A percentile compares a stretch with the other conserved stretches of the same genome.
Evolutionary conservation across 2,888 invertebrate species (phyloP).

Genomic region (Patella pellucida): DNA sequence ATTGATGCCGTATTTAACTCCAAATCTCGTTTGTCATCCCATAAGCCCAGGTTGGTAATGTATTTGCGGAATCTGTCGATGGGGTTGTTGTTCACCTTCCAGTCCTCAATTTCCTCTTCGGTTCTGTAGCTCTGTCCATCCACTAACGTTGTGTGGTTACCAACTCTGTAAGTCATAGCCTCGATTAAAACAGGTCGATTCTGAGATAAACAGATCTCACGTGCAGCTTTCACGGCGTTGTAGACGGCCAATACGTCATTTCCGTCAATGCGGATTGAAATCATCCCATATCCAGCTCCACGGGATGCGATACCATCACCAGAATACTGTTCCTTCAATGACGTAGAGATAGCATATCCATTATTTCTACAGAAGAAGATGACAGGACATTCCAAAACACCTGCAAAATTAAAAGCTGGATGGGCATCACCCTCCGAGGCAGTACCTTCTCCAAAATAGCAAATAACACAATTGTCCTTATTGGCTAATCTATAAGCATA

Average conservation of each 20-base stretch:
- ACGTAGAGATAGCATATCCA: slow-evolving; percentile 98
- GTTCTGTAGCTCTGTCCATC: slow-evolving; percentile 94
- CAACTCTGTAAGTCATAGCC: slow-evolving; percentile 96
- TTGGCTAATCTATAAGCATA: slow-evolving; percentile 88
- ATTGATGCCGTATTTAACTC: slow-evolving; percentile 80
- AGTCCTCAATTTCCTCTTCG: slow-evolving; percentile 74
- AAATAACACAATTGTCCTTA: slow-evolving; percentile 75
- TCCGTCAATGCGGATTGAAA: slow-evolving; percentile 92
- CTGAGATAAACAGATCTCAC: slow-evolving; percentile 79
- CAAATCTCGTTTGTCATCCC: slow-evolving; percentile 84
- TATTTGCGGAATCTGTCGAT: slow-evolving; percentile 85
- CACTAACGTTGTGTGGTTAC: slow-evolving; percentile 99
- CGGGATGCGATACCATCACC: slow-evolving; percentile 95
- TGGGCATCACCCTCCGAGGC: slow-evolving; percentile 99
- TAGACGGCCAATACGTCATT: slow-evolving; percentile 96
- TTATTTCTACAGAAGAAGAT: slow-evolving; percentile 98
- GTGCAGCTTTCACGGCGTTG: slow-evolving; percentile 85
- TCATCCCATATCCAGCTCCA: slow-evolving; percentile 91
- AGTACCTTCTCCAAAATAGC: slow-evolving; percentile 82
- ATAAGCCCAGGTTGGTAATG: slow-evolving; percentile 83
- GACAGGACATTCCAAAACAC: slow-evolving; percentile 93
- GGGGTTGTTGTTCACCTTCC: slow-evolving; percentile 88
- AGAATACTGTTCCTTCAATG: slow-evolving; percentile 90
- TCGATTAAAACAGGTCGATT: slow-evolving; percentile 94
- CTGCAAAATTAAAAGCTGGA: slow-evolving; percentile 98